Conservation (phyloP, 2,888 invertebrate genomes). For the Gari tellinella region DNA sequence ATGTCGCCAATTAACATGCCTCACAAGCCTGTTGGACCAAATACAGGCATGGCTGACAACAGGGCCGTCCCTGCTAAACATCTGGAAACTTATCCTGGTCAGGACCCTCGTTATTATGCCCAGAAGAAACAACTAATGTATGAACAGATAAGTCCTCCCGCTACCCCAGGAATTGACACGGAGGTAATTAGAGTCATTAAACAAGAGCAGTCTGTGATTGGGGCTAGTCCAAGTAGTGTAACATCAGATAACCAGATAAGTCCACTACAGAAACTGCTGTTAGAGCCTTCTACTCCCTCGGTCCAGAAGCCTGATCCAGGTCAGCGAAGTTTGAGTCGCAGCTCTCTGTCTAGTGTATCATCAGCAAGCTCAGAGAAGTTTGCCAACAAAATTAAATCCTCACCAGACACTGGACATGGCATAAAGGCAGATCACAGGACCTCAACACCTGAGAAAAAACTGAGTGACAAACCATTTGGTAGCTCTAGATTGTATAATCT, state of each 20-base stretch:
- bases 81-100: constrained; percentile 24
- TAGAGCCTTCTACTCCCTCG: constrained; percentile 12
- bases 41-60: background rate
- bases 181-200: background rate
- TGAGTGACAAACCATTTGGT: background rate
- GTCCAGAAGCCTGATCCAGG: constrained; percentile 1
- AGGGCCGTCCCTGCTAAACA: background rate
- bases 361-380: constrained; percentile 35
- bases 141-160: constrained; percentile 54
- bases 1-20: background rate
- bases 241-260: constrained; percentile 38
- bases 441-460: constrained; percentile 15
- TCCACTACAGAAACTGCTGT: constrained; percentile 43
- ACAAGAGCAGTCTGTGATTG: background rate
- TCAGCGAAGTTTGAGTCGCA: constrained; percentile 30
- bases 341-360: constrained; percentile 35
- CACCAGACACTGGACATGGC: background rate
- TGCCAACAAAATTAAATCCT: constrained; percentile 2
- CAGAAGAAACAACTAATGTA: constrained; percentile 33
- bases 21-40: background rate
- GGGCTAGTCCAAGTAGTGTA: constrained; percentile 27
- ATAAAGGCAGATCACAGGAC: background rate
- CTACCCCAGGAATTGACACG: constrained; percentile 27
- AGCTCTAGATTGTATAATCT: constrained; percentile 37
- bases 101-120: constrained; percentile 11